Conservation (phyloP, 2,797 vertebrate genomes). For the Siniperca obscura region DNA sequence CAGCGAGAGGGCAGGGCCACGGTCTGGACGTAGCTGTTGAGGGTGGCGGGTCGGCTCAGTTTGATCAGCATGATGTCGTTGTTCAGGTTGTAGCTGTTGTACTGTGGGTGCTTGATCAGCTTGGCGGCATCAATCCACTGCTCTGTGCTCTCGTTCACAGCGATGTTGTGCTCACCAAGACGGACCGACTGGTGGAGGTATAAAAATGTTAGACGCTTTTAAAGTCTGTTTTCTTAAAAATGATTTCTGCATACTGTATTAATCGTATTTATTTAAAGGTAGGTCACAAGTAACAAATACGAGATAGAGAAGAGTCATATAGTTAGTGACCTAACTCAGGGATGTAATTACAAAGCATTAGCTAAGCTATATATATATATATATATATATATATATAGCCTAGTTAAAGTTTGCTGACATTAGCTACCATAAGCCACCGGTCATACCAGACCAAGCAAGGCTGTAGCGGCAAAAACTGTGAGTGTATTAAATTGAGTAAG, state of each 20-base stretch:
- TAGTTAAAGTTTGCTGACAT: no score
- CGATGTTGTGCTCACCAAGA: constrained; percentile 84
- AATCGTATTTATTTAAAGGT: not conserved
- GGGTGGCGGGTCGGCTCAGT: constrained; percentile 65
- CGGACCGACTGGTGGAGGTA: constrained; percentile 75
- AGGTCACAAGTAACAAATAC: not conserved
- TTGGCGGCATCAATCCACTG: constrained; percentile 79
- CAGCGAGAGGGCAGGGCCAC: constrained; percentile 81
- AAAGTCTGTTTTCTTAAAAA: not conserved
- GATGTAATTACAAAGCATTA: no score
- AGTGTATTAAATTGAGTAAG: not conserved
- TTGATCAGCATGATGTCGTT: constrained; percentile 90
- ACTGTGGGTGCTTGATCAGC: constrained; percentile 81
- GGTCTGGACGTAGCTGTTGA: constrained; percentile 72
- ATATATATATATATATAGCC: not conserved
- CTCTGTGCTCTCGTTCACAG: no score
- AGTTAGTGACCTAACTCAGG: not conserved
- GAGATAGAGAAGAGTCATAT: not conserved
- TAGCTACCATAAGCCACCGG: no score
- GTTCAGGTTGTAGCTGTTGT: constrained; percentile 77
- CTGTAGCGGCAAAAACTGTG: no score
- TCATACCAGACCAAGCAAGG: no score
- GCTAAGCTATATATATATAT: no score
- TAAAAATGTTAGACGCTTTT: not conserved
- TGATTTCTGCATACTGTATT: not conserved